These are phyloP conservation scores for Litocranius walleri DNA, from an alignment of 2,113 vertebrate genomes.

Conservation along the genomic window DNA sequence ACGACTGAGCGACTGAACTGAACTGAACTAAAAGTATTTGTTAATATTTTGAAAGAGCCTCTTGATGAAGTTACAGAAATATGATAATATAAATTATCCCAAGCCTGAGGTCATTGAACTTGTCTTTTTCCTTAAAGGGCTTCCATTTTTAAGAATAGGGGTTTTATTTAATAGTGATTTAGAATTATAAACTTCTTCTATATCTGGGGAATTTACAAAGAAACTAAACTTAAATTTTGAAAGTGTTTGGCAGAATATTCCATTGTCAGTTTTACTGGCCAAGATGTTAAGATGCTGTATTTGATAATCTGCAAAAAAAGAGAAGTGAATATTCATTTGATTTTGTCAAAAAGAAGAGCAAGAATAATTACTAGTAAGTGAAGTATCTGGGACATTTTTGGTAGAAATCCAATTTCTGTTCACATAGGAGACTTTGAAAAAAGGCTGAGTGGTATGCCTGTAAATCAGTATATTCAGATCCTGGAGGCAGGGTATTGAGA, in stretches of 20 bases:
- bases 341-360: not conserved
- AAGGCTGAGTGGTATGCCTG: not conserved
- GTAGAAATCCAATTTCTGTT: conserved; percentile 13
- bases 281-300: not conserved
- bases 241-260: not conserved
- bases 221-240: not conserved
- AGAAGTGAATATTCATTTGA: not conserved
- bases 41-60: conserved; percentile 2
- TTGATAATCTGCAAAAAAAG: not conserved
- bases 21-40: not conserved
- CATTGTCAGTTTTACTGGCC: not conserved
- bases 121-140: not conserved
- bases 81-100: not conserved
- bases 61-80: not conserved
- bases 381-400: not conserved
- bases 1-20: too few relatives aligned
- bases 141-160: not conserved
- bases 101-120: not conserved
- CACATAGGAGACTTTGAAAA: not conserved
- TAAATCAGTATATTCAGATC: not conserved
- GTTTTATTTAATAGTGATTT: not conserved
- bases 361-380: not conserved
- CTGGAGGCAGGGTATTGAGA: not conserved
- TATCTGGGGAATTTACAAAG: not conserved
- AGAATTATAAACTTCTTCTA: not conserved